Conservation (phyloP, 2,888 invertebrate species). For the Caenorhabditis wallacei region DNA sequence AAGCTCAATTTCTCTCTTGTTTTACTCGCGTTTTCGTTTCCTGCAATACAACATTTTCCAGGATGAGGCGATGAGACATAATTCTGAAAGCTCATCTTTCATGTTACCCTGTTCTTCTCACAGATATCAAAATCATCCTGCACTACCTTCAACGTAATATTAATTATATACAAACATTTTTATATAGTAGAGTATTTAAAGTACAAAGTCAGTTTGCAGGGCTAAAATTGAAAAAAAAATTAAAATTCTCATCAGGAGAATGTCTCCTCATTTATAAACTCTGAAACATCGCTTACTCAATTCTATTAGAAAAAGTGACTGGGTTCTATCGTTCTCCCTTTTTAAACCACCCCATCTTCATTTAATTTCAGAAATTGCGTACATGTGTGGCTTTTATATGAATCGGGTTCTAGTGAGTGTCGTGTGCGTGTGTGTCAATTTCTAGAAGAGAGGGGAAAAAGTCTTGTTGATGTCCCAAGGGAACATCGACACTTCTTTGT, state of each 20-base stretch:
- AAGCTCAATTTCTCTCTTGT: background rate
- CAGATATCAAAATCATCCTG: slow-evolving; percentile 37
- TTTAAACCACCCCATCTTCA: too few species aligned
- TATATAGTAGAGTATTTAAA: background rate
- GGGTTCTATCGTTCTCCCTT: slow-evolving; percentile 18
- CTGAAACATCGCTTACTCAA: background rate
- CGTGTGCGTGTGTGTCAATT: slow-evolving; percentile 31
- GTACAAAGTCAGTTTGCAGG: background rate
- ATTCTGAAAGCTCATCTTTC: slow-evolving; percentile 47
- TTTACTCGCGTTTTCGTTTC: background rate
- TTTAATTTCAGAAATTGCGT: slow-evolving; percentile 61
- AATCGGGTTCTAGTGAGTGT: slow-evolving; percentile 44
- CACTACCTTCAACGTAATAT: slow-evolving; percentile 52
- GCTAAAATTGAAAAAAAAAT: background rate
- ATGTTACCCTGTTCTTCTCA: slow-evolving; percentile 57
- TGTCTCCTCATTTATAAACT: background rate
- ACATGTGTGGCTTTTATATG: slow-evolving; percentile 53
- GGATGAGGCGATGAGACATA: slow-evolving; percentile 50
- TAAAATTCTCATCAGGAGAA: slow-evolving; percentile 21
- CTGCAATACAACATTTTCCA: slow-evolving; percentile 11
- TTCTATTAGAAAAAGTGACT: slow-evolving; percentile 43
- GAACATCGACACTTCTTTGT: slow-evolving; percentile 55
- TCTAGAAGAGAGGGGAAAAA: slow-evolving; percentile 23
- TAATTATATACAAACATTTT: background rate
- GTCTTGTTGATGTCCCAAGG: slow-evolving; percentile 39